phyloP scores from a whole-genome alignment of 2,888 invertebrate genomes.

The Leptopilina drosophilae region DNA sequence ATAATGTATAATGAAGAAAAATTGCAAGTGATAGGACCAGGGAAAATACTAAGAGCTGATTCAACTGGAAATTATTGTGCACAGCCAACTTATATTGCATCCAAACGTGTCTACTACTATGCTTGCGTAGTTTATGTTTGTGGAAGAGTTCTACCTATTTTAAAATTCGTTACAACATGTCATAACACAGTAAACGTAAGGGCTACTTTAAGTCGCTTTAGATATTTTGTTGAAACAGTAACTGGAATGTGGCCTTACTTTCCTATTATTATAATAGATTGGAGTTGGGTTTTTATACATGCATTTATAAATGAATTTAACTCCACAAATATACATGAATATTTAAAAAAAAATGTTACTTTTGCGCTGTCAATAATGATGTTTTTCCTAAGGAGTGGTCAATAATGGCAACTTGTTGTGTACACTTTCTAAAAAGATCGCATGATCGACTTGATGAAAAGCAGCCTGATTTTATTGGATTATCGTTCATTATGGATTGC shows the following conservation, averaged over 20 bases:
- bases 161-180: neutral
- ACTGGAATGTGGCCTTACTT: neutral
- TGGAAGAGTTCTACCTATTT: neutral
- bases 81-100: too few species aligned
- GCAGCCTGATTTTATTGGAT: neutral
- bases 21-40: neutral
- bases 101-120: neutral
- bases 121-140: neutral
- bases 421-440: neutral
- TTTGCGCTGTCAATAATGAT: neutral
- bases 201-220: neutral
- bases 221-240: neutral
- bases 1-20: neutral
- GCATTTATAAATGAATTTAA: neutral
- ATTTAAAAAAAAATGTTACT: neutral
- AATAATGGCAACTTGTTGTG: neutral
- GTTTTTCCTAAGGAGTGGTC: neutral
- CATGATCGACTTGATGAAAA: neutral
- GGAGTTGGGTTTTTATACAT: constrained; percentile 18
- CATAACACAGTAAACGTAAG: neutral
- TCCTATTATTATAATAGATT: neutral
- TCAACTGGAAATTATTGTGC: constrained; percentile 1
- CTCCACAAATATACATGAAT: neutral
- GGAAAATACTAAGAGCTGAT: neutral
- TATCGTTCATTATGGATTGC: neutral